These are phyloP conservation scores for Lepidocyrtoides sp. DNA, from an alignment of 2,888 invertebrate genomes.

Conservation along the genomic window DNA sequence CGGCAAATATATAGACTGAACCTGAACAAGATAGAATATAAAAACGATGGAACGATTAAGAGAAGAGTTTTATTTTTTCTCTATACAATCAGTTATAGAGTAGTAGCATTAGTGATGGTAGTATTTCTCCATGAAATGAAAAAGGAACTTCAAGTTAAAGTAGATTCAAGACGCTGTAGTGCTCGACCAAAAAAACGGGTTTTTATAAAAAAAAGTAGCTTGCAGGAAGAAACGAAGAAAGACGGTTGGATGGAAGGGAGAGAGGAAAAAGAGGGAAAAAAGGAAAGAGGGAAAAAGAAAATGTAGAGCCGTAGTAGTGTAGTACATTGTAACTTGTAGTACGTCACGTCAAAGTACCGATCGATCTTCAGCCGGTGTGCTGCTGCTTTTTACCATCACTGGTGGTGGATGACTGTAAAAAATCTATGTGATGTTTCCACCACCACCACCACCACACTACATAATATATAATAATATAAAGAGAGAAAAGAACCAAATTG, in stretches of 20 bases:
- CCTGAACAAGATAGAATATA: neutral
- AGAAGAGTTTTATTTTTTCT: neutral
- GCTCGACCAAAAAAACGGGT: neutral
- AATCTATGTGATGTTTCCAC: too few relatives aligned
- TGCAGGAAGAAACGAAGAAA: neutral
- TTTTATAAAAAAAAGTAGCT: neutral
- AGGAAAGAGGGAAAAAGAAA: neutral
- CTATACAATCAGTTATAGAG: neutral
- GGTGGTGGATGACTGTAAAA: neutral
- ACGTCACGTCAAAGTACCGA: constrained; percentile 57
- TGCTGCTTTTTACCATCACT: constrained; percentile 6
- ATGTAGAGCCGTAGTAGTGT: neutral
- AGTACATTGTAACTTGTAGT: neutral
- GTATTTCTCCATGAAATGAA: neutral
- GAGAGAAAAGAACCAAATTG: constrained; percentile 48
- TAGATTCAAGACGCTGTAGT: neutral
- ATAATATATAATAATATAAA: neutral
- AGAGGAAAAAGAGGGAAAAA: constrained; percentile 26
- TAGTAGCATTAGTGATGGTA: neutral
- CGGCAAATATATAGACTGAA: neutral
- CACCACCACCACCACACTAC: too few relatives aligned
- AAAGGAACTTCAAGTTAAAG: neutral
- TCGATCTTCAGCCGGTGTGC: constrained; percentile 61
- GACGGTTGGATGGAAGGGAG: constrained; percentile 15
- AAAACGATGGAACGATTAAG: neutral